Evolutionary conservation across 2,113 vertebrate genomes (phyloP), one percentile per base, ranked within the genome.

Genomic region (Dipodomys merriami): DNA sequence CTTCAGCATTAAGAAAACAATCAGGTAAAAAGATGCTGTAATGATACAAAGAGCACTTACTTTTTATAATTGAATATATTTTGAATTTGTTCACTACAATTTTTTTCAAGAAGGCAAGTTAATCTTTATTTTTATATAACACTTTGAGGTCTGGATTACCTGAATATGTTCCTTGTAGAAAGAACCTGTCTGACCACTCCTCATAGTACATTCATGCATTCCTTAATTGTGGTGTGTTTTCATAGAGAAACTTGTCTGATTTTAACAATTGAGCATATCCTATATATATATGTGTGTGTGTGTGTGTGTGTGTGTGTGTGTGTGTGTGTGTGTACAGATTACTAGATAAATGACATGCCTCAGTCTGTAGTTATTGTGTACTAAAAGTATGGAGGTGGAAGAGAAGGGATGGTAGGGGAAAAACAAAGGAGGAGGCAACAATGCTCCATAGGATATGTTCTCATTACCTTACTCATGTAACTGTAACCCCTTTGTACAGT

Each of bases 221-320:
- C 15, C 53, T 49, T 87, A 77, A 86, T 35, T 57, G 20, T 81
- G n/a, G 10, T 39, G 4, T 82, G 6, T 83, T 94, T 82, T 90
- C 35, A 82, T 87, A 81, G 9, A 90, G 65, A 96, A 81, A 9
- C 69, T 91, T 96, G 46, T 33, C 71, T 71, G 85, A 39, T 33
- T 90, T 95, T 91, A 85, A 60, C 13, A 74, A 57, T 53, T 78
- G 33, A 88, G 20, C 20, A 74, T 16, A 78, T 60, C 35, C 30
- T 76, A 39, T 69, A 84, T 46, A 67, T 30, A 69, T 73, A 22
- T 35, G 19, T 57, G 65, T 12, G 25, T 25, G 18, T 23, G 16
- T 44, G 8, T 57, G 57, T 68, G 79, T 16, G 3, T n/a, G 27
- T 64, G 65, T 39, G 25, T 2, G 20, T 62, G 29, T 57, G 0